A percentile compares a stretch with the other conserved stretches of the same genome.
phyloP scores from a whole-genome alignment of 1,140 invertebrate species.

The Bombus polaris region DNA sequence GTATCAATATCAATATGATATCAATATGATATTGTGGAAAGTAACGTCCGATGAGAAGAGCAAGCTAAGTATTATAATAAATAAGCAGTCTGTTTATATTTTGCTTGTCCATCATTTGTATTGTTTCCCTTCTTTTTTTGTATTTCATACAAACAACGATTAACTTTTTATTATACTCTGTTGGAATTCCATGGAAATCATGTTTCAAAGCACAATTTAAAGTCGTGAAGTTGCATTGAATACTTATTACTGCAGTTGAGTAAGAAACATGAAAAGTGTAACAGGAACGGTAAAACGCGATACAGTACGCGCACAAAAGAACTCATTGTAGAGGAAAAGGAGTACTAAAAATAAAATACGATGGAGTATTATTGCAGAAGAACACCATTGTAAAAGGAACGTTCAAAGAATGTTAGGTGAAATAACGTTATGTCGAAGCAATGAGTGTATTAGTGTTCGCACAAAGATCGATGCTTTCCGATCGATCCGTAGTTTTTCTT shows the following conservation, averaged over 20 bases:
- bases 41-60: neutral
- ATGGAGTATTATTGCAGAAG: slow-evolving; percentile 12
- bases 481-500: neutral
- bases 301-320: slow-evolving; percentile 27
- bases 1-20: neutral
- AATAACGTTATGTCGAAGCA: neutral
- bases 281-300: slow-evolving; percentile 14
- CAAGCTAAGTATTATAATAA: neutral
- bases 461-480: neutral
- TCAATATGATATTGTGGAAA: neutral
- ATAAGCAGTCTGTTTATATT: neutral
- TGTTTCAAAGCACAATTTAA: neutral
- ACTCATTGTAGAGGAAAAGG: neutral
- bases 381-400: neutral
- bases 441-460: neutral
- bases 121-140: neutral
- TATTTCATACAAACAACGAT: neutral
- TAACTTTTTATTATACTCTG: neutral
- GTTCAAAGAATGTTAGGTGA: slow-evolving; percentile 19
- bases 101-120: neutral
- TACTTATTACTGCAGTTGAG: slow-evolving; percentile 10
- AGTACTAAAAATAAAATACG: slow-evolving; percentile 4
- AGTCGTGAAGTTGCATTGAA: neutral
- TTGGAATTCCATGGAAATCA: neutral
- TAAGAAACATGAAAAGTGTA: slow-evolving; percentile 28